Conservation (phyloP, 2,888 invertebrate genomes). For the Rotaria socialis region DNA sequence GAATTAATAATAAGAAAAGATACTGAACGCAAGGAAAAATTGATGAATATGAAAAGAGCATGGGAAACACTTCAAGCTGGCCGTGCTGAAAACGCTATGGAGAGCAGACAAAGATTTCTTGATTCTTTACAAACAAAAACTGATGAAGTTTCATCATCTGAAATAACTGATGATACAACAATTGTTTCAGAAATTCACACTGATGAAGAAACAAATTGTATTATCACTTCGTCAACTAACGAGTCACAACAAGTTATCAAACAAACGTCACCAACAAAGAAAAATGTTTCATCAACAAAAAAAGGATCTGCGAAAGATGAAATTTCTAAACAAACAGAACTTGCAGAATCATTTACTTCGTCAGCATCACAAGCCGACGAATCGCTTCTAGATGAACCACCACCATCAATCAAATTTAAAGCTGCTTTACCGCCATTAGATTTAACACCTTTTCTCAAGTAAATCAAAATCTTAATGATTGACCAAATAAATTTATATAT, state of each 20-base stretch:
- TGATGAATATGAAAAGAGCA: constrained; percentile 58
- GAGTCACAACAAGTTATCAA: background rate
- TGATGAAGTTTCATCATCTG: background rate
- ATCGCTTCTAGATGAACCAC: background rate
- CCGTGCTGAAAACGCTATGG: constrained; percentile 58
- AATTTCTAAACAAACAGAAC: background rate
- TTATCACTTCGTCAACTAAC: background rate
- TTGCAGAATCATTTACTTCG: background rate
- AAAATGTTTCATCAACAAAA: background rate
- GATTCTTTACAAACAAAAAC: constrained; percentile 54
- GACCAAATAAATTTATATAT: background rate
- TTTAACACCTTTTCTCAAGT: constrained; percentile 5
- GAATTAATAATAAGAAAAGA: constrained; percentile 58
- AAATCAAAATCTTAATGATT: background rate
- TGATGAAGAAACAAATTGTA: background rate
- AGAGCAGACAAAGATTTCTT: constrained; percentile 56
- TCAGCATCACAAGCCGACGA: background rate
- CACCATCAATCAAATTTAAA: background rate
- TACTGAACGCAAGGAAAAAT: constrained; percentile 58
- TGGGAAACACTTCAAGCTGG: constrained; percentile 60
- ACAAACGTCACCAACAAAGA: background rate
- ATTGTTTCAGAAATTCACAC: background rate
- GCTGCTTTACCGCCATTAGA: background rate
- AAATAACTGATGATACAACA: constrained; percentile 6
- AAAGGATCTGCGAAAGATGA: background rate